Evolutionary conservation across 2,797 vertebrate genomes (phyloP), one percentile per base, ranked within the genome.

Genomic region (Typhlichthys subterraneus): DNA sequence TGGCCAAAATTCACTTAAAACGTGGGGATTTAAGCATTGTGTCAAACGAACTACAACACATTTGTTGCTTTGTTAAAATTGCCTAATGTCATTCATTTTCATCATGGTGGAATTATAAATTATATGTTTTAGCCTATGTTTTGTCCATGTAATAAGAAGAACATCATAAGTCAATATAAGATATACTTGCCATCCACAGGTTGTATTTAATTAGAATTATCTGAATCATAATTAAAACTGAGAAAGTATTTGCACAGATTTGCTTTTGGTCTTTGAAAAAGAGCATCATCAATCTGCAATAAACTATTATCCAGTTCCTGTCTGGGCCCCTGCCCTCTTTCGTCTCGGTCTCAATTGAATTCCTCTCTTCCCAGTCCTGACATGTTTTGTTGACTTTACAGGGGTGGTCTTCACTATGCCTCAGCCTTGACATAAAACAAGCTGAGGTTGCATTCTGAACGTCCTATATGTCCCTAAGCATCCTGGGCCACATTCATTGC

Each of bases 391-490:
- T 76, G 83, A 80, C 71, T 83, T 77, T 82, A 80, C 76, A 75
- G 57, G 82, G 15, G 59, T 70, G 59, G 53, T 55, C 73, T 75
- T 53, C 79, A 84, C 73, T 84, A 65, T 29, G 23, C 23, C 2
- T 8, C 59, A 29, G 57, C 66, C 52, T 23, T 65, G 75, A 76
- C 83, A 61, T 76, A 79, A 82, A 81, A 73, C 59, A 63, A 67
- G 77, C 80, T 85, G 84, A 81, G 70, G 70, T 81, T 60, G 82
- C 67, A 69, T 54, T 65, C 55, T 58, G 65, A 58, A 1, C 64
- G 67, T 51, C n/a, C 60, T 48, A 17, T 48, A 17, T 53, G 63
- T 63, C 65, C 49, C 29, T 52, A n/a, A n/a, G 5, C 31, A 4
- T n/a, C 7, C 33, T 7, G 9, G 15, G 12, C 14, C 56, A 15